These are phyloP conservation scores for Saccopteryx bilineata DNA, from an alignment of 2,113 vertebrate species.

Conservation along the genomic window DNA sequence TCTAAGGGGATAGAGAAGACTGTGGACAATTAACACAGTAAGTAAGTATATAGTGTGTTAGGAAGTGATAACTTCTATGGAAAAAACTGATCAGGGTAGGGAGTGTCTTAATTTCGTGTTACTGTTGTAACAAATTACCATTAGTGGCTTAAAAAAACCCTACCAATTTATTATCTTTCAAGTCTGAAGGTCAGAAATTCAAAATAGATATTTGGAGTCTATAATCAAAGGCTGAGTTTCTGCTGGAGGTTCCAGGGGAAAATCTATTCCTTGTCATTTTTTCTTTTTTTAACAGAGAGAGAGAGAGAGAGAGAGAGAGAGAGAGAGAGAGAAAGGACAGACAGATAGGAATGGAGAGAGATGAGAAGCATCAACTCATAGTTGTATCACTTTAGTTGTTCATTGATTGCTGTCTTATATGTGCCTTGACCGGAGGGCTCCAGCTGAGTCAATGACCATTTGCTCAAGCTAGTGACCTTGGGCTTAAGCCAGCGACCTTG, in stretches of 20 bases:
- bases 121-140: neutral
- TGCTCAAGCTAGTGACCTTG: no score
- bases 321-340: no score
- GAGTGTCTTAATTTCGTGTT: neutral
- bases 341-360: no score
- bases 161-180: slow-evolving; percentile 24
- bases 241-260: neutral
- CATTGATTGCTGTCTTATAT: no score
- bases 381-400: no score
- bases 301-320: no score
- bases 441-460: no score
- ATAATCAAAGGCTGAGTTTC: neutral
- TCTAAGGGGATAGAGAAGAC: neutral
- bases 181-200: slow-evolving; percentile 13
- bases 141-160: neutral
- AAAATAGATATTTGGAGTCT: neutral
- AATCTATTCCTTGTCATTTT: neutral
- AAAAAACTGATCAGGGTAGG: neutral
- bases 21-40: neutral
- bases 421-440: no score
- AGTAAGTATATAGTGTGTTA: neutral
- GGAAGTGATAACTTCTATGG: neutral
- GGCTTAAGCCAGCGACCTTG: no score
- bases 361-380: no score
- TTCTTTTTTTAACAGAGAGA: no score